phyloP scores from a whole-genome alignment of 2,888 invertebrate genomes.

The Erpobdella octoculata region DNA sequence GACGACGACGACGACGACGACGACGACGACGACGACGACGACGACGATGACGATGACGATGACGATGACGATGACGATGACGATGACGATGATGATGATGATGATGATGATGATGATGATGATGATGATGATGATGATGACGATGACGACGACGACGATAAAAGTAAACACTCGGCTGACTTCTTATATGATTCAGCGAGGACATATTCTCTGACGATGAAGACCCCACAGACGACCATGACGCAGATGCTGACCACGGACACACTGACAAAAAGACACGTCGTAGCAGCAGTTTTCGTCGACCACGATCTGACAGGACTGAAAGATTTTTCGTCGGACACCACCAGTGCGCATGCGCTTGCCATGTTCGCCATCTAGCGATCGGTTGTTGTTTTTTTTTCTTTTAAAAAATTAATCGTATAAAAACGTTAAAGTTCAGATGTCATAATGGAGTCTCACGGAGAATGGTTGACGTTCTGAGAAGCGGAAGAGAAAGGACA shows the following conservation, averaged over 20 bases:
- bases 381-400: no score
- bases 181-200: constrained; percentile 34
- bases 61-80: constrained; percentile 18
- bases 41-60: background rate
- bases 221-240: constrained; percentile 38
- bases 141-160: no score
- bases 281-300: constrained; percentile 25
- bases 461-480: no score
- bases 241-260: constrained; percentile 32
- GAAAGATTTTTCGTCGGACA: constrained; percentile 22
- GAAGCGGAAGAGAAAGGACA: no score
- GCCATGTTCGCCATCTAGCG: constrained; percentile 27
- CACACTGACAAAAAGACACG: constrained; percentile 20
- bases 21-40: constrained; percentile 5
- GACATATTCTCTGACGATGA: constrained; percentile 38
- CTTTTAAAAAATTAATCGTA: no score
- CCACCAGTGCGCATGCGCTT: constrained; percentile 18
- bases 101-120: constrained; percentile 32
- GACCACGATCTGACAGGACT: constrained; percentile 21
- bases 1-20: constrained; percentile 5
- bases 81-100: constrained; percentile 33
- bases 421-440: no score
- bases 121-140: constrained; percentile 31
- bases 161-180: background rate
- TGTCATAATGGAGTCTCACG: no score